These are phyloP conservation scores for Sturmia bella DNA, from an alignment of 2,888 invertebrate genomes.

Conservation along the genomic window DNA sequence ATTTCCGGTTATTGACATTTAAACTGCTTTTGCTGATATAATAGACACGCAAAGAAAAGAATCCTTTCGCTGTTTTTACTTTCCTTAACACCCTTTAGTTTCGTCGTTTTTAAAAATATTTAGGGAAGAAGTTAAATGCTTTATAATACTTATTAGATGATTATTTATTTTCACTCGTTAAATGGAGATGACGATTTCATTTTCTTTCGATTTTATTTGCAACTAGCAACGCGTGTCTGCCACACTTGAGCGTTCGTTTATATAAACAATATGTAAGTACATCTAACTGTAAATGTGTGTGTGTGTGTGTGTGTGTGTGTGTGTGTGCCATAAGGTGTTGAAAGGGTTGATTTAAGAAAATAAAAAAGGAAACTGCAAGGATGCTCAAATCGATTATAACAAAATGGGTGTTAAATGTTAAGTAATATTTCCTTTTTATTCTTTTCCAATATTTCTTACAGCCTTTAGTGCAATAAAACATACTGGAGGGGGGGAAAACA, in stretches of 20 bases:
- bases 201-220: conserved; percentile 39
- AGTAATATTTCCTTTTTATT: conserved; percentile 75
- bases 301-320: background rate
- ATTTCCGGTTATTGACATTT: conserved; percentile 68
- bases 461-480: conserved; percentile 17
- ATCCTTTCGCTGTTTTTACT: conserved; percentile 60
- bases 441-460: conserved; percentile 59
- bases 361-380: conserved; percentile 19
- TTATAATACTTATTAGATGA: conserved; percentile 67
- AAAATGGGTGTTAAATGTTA: conserved; percentile 74
- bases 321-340: conserved; percentile 56
- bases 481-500: background rate
- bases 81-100: conserved; percentile 48
- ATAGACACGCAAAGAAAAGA: conserved; percentile 38
- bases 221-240: conserved; percentile 74
- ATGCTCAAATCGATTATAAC: conserved; percentile 61
- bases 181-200: conserved; percentile 52
- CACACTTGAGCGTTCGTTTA: conserved; percentile 72
- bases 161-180: conserved; percentile 55
- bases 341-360: conserved; percentile 56
- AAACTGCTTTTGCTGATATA: conserved; percentile 46
- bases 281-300: background rate
- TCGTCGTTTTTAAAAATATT: conserved; percentile 35
- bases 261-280: conserved; percentile 5
- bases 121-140: conserved; percentile 64